phyloP scores from a whole-genome alignment of 2,888 invertebrate species.

The Hemicrepidius hirtus region DNA sequence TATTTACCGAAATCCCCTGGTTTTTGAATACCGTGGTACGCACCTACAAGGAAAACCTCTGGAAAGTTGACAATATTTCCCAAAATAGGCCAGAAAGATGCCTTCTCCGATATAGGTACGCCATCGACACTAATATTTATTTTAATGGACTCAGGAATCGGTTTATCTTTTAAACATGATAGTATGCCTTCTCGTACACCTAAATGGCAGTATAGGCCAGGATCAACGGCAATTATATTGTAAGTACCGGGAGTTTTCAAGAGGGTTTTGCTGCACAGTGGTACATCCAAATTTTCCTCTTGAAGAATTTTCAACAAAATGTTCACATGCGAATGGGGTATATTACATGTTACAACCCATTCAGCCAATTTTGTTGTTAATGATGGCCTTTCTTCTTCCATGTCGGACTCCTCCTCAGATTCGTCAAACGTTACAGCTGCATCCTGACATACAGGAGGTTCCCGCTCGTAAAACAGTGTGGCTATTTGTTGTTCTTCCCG shows the following conservation, averaged over 20 bases:
- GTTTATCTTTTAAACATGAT: too few species aligned
- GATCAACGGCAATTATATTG: background rate
- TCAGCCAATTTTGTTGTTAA: constrained; percentile 8
- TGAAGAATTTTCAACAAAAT: background rate
- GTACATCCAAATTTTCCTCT: constrained; percentile 6
- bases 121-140: constrained; percentile 20
- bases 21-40: constrained; percentile 13
- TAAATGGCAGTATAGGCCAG: background rate
- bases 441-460: too few species aligned
- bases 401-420: too few species aligned
- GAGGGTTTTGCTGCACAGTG: background rate
- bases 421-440: too few species aligned
- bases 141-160: background rate
- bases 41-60: constrained; percentile 5
- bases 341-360: background rate
- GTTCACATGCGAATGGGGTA: constrained; percentile 1
- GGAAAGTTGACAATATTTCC: background rate
- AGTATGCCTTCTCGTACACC: background rate
- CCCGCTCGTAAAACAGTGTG: too few species aligned
- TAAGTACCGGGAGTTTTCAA: background rate
- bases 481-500: too few species aligned
- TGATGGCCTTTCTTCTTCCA: too few species aligned
- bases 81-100: constrained; percentile 15
- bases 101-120: background rate
- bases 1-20: background rate